Evolutionary conservation across 2,888 invertebrate species (phyloP).

Genomic region (Epiblema foenella): DNA sequence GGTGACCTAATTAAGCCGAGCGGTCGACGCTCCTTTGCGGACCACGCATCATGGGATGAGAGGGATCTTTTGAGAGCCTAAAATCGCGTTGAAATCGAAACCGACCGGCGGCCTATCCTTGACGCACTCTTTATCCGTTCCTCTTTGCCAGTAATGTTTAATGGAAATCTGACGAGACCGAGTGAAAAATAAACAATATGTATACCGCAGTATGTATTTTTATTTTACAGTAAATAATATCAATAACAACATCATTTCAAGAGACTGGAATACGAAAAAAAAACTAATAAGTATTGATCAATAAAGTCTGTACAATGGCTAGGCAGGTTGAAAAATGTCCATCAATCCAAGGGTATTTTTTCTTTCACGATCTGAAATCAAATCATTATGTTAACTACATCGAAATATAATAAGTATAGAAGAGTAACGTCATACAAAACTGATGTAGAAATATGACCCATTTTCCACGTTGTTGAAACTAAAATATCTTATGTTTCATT

Average conservation of each 20-base stretch:
- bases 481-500: no score
- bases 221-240: slow-evolving; percentile 35
- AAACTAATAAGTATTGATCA: background rate
- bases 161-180: background rate
- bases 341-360: slow-evolving; percentile 89
- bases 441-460: no score
- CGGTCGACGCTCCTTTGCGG: background rate
- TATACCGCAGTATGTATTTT: slow-evolving; percentile 3
- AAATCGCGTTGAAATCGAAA: no score
- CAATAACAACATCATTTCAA: slow-evolving; percentile 38
- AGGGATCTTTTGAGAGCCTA: no score
- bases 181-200: slow-evolving; percentile 11
- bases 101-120: no score
- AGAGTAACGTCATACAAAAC: no score
- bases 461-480: no score
- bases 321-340: slow-evolving; percentile 27
- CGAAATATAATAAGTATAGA: no score
- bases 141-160: background rate
- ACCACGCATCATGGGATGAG: background rate
- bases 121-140: background rate
- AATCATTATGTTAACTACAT: slow-evolving; percentile 5
- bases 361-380: slow-evolving; percentile 88
- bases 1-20: slow-evolving; percentile 66
- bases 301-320: background rate
- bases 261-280: slow-evolving; percentile 37